Percentiles rank a stretch among this genome's conserved stretches.
Evolutionary conservation across 2,113 vertebrate species (phyloP).

Genomic region (Notarius quadriscutis): DNA sequence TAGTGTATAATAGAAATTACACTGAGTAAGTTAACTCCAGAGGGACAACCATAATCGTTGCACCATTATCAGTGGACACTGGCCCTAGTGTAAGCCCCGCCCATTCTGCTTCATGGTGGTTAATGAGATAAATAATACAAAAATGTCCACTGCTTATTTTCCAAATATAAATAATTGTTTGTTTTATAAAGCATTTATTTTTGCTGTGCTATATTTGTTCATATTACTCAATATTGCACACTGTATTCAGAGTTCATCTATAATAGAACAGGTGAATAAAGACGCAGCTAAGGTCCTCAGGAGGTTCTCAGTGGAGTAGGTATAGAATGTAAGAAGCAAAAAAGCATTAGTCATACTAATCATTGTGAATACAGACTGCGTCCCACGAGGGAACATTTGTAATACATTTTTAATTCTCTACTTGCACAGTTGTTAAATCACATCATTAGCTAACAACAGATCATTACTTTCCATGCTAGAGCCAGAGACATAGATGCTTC

Average conservation of each 20-base stretch:
- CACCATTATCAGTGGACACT: not conserved
- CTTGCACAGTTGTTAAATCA: constrained; percentile 1
- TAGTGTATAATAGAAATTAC: not conserved
- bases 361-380: not conserved
- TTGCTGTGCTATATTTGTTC: not conserved
- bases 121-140: not conserved
- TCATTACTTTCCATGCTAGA: not conserved
- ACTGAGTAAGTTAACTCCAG: not conserved
- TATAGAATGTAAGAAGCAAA: not conserved
- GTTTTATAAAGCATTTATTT: not conserved
- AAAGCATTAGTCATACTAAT: constrained; percentile 13
- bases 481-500: not conserved
- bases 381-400: not conserved
- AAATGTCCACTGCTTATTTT: not conserved
- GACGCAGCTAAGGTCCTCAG: not conserved
- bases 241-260: not conserved
- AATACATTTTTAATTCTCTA: constrained; percentile 16
- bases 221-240: not conserved
- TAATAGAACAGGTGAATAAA: not conserved
- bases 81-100: not conserved
- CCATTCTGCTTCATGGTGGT: not conserved
- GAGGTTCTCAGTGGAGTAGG: not conserved
- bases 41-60: not conserved
- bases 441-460: constrained; percentile 11
- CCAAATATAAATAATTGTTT: not conserved